Evolutionary conservation across 2,888 invertebrate genomes (phyloP), one percentile per base, ranked within the genome.

Genomic region (Dicyrtomina minuta): DNA sequence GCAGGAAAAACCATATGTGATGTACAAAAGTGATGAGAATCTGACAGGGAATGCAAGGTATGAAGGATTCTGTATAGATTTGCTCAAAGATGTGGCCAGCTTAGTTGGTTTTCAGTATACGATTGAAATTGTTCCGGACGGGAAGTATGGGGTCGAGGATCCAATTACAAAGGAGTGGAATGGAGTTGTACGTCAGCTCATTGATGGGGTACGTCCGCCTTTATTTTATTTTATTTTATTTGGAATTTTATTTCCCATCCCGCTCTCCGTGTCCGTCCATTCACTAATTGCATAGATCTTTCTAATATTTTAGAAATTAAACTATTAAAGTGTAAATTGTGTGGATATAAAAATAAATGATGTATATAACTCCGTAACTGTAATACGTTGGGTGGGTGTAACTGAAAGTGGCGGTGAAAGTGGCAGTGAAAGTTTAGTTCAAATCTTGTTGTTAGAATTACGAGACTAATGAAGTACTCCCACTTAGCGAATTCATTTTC

Each of bases 31-130:
- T 72, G 91, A 91, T 70, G 88, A 87, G 82, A 93, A 92, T 82
- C 84, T 92, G 6, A 92, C 92, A 53, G 93, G 93, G 2, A 93
- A 93, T 81, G 90, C 91, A 1, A 85, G 91, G 24, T 93, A 90
- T 81, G 93, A 94, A 79, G 95, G 95, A 0, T 95, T 94, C 84
- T 94, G 94, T 83, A 92, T 95, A 78, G 94, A 95, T 82, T 84
- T 95, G 68, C 85, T 95, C 44, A 90, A 91, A 75, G 87, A 89
- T 79, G 91, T 95, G 60, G 92, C 93, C 1, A 85, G 87, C 0
- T 87, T 91, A 79, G 92, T 93, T 1, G 93, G 93, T 17, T 95
- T 95, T 83, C 90, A 93, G 80, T 95, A 93, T 82, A 86, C 88
- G 49, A 88, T 95, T 75, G 86, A 90, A 56, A 83, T 94, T 58